phyloP scores from a whole-genome alignment of 1,140 invertebrate species.

The Tribolium castaneum region DNA sequence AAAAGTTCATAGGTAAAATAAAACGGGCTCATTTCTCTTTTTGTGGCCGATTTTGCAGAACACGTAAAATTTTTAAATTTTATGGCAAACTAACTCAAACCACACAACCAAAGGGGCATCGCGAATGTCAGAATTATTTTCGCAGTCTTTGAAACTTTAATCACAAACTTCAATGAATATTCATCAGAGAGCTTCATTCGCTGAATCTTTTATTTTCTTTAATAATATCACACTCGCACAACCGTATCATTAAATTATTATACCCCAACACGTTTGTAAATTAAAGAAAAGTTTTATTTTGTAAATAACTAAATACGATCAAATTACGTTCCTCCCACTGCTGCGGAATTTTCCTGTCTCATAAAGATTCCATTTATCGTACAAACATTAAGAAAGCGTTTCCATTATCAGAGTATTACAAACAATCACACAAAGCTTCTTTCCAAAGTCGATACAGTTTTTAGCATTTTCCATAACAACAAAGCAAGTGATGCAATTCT shows the following conservation, averaged over 20 bases:
- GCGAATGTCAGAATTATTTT: slow-evolving; percentile 2
- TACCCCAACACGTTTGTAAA: background rate
- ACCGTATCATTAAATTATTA: background rate
- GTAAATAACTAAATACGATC: background rate
- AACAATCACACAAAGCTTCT: no score
- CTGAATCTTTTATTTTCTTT: background rate
- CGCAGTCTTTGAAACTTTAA: slow-evolving; percentile 8
- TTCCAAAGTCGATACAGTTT: no score
- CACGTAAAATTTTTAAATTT: background rate
- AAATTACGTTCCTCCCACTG: no score
- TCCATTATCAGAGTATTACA: no score
- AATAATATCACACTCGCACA: background rate
- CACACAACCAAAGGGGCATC: background rate
- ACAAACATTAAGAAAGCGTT: no score
- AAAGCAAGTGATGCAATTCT: no score
- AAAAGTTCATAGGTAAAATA: slow-evolving; percentile 9
- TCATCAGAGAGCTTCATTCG: slow-evolving; percentile 1
- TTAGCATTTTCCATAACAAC: no score
- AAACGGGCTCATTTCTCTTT: background rate
- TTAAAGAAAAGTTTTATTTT: background rate
- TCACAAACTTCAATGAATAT: slow-evolving; percentile 15
- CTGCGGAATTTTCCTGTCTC: no score
- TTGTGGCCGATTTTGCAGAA: background rate
- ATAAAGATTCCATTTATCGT: no score
- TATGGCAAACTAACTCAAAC: background rate